Percentiles rank a stretch among this genome's conserved stretches.
These are phyloP conservation scores for Spheniscus mendiculus DNA, from an alignment of 2,113 vertebrate species.

Conservation along the genomic window DNA sequence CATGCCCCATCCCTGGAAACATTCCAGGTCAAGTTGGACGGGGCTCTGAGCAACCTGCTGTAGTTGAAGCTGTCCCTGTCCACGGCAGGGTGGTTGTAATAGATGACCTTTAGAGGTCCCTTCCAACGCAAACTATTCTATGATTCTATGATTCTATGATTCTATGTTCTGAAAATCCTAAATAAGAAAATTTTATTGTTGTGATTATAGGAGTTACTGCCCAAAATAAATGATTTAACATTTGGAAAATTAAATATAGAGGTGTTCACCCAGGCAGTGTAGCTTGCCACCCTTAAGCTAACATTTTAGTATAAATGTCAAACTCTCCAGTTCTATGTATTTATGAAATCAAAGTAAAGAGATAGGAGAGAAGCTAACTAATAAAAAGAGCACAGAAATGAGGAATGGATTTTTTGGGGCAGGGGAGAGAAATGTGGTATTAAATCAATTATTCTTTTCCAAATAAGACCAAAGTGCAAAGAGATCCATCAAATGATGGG, in stretches of 20 bases:
- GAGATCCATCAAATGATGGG: not conserved
- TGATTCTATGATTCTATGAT: too few relatives aligned
- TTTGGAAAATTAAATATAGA: constrained; percentile 23
- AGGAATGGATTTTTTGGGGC: not conserved
- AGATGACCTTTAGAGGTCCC: too few relatives aligned
- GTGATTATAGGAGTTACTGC: not conserved
- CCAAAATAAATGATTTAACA: not conserved
- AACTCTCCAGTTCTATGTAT: not conserved
- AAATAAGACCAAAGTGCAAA: not conserved
- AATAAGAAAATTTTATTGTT: not conserved
- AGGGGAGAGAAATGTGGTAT: not conserved
- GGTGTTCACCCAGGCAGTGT: not conserved
- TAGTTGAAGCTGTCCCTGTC: too few relatives aligned
- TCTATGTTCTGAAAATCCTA: not conserved
- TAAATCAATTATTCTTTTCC: not conserved
- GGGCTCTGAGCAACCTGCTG: too few relatives aligned
- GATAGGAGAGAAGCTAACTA: not conserved
- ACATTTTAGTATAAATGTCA: constrained; percentile 11
- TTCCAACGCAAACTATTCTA: too few relatives aligned
- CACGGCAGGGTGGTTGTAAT: too few relatives aligned
- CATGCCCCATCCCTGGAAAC: too few relatives aligned
- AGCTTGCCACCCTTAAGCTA: not conserved
- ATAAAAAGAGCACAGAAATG: not conserved
- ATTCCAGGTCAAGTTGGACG: too few relatives aligned
- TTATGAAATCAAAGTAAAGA: not conserved